Evolutionary conservation across 2,797 vertebrate species (phyloP), one percentile per base, ranked within the genome.

Genomic region (Paratrypauchen microcephalus): DNA sequence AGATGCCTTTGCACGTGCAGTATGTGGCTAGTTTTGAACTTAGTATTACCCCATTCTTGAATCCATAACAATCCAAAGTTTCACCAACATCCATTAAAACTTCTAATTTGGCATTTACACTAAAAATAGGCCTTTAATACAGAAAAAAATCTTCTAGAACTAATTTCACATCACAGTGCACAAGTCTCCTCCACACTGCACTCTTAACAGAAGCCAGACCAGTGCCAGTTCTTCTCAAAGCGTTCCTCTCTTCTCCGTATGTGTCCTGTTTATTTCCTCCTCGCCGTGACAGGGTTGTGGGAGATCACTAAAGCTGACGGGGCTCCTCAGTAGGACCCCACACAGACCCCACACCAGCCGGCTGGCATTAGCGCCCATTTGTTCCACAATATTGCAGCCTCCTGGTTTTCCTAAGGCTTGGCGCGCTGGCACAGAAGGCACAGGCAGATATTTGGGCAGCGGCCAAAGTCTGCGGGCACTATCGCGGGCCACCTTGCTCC

Each of bases 391-490:
- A 93, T 93, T 94, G 92, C 91, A 90, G 94, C 94, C 92, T 94
- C 94, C 94, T 95, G 94, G 91, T 94, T 94, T 92, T 60, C 89
- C 85, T 91, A 88, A 93, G 92, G 91, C 92, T 60, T 93, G 92
- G 89, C 89, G 93, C 91, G 83, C 89, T 93, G 89, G 93, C 94
- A 94, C 95, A 97, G 96, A 97, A 95, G 95, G 96, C 89, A 91
- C 91, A 92, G 94, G 94, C 95, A 94, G 94, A 94, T 95, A 95
- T 92, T 96, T 96, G 96, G 95, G 95, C 82, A 75, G 89, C 87
- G 87, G 95, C 95, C 95, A 97, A 95, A 83, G 93, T 83, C 83
- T 89, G 91, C 92, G 89, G 81, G 89, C 77, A 83, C 89, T 88
- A 81, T 52, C 16, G 88, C 83, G 90, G 92, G 90, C 93, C 90